Conservation (phyloP, 2,113 vertebrate genomes). For the Gymnobelideus leadbeateri region DNA sequence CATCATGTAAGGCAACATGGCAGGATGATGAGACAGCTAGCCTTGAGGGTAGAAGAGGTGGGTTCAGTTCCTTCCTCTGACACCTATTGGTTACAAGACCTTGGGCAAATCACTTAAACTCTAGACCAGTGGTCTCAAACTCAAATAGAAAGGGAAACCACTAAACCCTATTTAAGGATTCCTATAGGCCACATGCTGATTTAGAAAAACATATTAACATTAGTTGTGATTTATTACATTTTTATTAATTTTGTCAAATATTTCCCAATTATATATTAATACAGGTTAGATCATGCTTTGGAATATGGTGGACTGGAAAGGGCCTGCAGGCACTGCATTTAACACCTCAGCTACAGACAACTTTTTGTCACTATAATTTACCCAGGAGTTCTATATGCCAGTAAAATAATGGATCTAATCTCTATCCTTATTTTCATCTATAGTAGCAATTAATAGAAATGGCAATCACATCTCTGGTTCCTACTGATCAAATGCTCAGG, state of each 20-base stretch:
- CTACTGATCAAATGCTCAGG: slow-evolving; percentile 17
- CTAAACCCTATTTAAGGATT: neutral
- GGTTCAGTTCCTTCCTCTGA: neutral
- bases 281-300: neutral
- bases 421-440: slow-evolving; percentile 58
- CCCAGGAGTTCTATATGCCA: neutral
- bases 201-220: neutral
- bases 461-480: neutral
- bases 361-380: neutral
- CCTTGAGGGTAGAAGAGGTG: neutral
- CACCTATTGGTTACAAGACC: neutral
- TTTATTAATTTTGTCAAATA: neutral
- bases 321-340: neutral
- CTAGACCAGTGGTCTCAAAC: neutral
- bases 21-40: neutral
- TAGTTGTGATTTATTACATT: neutral
- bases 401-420: neutral
- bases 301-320: neutral
- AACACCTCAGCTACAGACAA: neutral
- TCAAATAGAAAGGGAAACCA: neutral
- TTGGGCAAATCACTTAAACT: neutral
- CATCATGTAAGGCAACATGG: neutral
- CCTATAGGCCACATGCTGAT: neutral
- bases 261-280: neutral
- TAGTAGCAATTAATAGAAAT: neutral